Percentiles rank a stretch among this genome's conserved stretches.
phyloP scores from a whole-genome alignment of 1,140 invertebrate species.

The Bombus turneri region DNA sequence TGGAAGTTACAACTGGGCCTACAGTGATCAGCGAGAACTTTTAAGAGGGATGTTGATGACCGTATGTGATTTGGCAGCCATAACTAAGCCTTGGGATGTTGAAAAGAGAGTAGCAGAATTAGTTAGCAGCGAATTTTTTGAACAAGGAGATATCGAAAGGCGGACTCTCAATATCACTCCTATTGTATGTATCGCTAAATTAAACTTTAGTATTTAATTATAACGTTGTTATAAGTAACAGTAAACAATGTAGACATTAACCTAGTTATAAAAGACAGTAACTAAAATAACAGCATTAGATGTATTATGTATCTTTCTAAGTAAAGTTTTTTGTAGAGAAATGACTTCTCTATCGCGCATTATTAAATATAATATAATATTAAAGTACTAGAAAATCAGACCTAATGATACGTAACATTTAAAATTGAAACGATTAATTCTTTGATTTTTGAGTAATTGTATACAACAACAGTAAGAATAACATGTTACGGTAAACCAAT shows the following conservation, averaged over 20 bases:
- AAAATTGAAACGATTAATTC: background rate
- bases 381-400: background rate
- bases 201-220: background rate
- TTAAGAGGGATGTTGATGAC: slow-evolving; percentile 97
- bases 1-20: slow-evolving; percentile 86
- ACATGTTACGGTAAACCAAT: background rate
- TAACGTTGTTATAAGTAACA: background rate
- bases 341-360: background rate
- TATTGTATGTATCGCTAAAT: slow-evolving; percentile 70
- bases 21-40: slow-evolving; percentile 89
- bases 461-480: background rate
- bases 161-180: slow-evolving; percentile 78
- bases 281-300: background rate
- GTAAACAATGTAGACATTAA: background rate
- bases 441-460: background rate
- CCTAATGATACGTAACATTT: background rate
- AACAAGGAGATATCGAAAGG: slow-evolving; percentile 91
- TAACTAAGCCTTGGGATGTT: slow-evolving; percentile 97
- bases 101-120: slow-evolving; percentile 95
- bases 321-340: background rate
- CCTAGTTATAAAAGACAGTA: background rate
- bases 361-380: background rate
- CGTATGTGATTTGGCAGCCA: slow-evolving; percentile 97
- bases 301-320: background rate
- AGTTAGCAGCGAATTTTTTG: slow-evolving; percentile 97